phyloP scores from a whole-genome alignment of 2,113 vertebrate genomes.

The Paralichthys olivaceus region DNA sequence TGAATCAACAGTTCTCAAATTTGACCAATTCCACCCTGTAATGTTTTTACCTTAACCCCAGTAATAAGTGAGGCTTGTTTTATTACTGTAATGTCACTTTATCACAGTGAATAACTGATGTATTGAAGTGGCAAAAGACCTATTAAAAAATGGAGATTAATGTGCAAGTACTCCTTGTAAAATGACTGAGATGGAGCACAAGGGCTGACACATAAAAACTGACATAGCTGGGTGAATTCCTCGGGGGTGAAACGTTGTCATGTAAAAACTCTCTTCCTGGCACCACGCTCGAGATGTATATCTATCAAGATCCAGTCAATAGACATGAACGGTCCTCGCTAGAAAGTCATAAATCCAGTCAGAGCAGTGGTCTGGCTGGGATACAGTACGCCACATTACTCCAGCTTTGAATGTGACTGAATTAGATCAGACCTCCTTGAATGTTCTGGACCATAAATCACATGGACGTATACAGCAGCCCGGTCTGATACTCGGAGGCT shows the following conservation, averaged over 20 bases:
- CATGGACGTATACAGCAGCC: slow-evolving; percentile 48
- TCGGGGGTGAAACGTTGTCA: slow-evolving; percentile 42
- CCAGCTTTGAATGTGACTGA: slow-evolving; percentile 55
- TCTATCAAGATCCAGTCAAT: slow-evolving; percentile 52
- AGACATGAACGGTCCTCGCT: slow-evolving; percentile 41
- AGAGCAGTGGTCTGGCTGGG: slow-evolving; percentile 47
- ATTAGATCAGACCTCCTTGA: slow-evolving; percentile 61
- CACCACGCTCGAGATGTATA: slow-evolving; percentile 53
- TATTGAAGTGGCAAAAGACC: slow-evolving; percentile 37
- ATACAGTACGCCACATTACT: slow-evolving; percentile 33
- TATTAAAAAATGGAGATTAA: slow-evolving; percentile 36
- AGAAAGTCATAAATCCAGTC: slow-evolving; percentile 52
- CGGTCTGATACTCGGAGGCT: slow-evolving; percentile 30
- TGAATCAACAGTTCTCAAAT: slow-evolving; percentile 21
- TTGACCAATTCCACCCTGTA: slow-evolving; percentile 8
- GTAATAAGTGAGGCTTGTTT: slow-evolving; percentile 18
- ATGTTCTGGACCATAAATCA: slow-evolving; percentile 70
- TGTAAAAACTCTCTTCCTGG: slow-evolving; percentile 67
- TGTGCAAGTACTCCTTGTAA: slow-evolving; percentile 39
- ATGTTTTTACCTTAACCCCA: slow-evolving; percentile 46
- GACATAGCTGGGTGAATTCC: slow-evolving; percentile 40
- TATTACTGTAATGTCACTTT: slow-evolving; percentile 29
- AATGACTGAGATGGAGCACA: slow-evolving; percentile 22
- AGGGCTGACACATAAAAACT: slow-evolving; percentile 24
- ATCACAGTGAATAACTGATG: slow-evolving; percentile 31